Evolutionary conservation across 2,888 invertebrate species (phyloP), one percentile per base, ranked within the genome.

Genomic region (Trachelus iudaicus): DNA sequence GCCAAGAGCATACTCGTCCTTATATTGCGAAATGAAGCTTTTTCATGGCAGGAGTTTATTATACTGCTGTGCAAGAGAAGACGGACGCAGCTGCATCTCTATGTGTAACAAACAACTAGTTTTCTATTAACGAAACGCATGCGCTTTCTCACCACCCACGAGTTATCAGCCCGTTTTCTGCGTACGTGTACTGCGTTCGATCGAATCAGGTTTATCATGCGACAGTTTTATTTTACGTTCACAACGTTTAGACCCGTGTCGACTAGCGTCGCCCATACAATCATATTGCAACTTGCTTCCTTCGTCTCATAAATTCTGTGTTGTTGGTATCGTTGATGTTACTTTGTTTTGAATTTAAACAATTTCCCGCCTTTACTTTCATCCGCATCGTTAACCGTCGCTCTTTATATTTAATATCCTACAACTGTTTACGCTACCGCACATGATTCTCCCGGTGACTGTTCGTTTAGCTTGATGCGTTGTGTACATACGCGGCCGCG

Each of bases 341-440:
- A 15, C 1, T 40, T 15, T 56, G 6, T 56, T 56, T 56, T 23
- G 23, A 56, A 56, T 56, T 23, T 23, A 23, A 9, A 23, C 9
- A 56, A 23, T 56, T 23, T 56, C 56, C 56, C 56, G 56, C 56
- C 56, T 56, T 23, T 56, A 15, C 15, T 56, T 23, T 23, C 9
- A 9, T 56, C 9, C 56, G 23, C 56, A 9, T 56, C 56, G 4
- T 56, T 56, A 56, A 56, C 23, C 56, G 9, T 56, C 56, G 6
- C 56, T 23, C 23, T 56, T 23, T 23, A 23, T 56, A 56, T 56
- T 23, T 56, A 56, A 56, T 23, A 56, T 56, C 56, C 56, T 56
- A 56, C 23, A 56, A 56, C 56, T 71, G 71, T 71, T 71, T 71
- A 71, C 71, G 71, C 71, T 31, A 71, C 71, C 71, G 31, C 71